These are phyloP conservation scores for Lagopus leucura DNA, from an alignment of 2,113 vertebrate species.

Conservation along the genomic window DNA sequence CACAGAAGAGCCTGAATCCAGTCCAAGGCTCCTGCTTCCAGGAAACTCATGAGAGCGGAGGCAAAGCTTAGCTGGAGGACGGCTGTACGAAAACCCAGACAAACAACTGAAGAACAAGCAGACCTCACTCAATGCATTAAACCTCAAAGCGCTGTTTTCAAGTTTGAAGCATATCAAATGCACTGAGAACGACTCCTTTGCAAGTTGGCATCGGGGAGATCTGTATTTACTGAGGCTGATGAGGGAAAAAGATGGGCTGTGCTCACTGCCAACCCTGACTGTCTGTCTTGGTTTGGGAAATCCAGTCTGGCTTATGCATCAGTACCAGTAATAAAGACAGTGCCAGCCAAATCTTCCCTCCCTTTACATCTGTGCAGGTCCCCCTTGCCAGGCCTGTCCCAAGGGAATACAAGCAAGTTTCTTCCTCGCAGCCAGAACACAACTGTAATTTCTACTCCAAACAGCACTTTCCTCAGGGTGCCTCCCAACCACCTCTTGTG, in stretches of 20 bases:
- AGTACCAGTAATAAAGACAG: constrained; percentile 36
- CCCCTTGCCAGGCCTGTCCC: constrained; percentile 20
- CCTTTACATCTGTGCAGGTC: constrained; percentile 45
- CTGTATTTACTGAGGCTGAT: constrained; percentile 55
- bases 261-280: constrained; percentile 38
- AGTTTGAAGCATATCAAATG: neutral
- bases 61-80: neutral
- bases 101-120: neutral
- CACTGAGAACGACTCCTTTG: constrained; percentile 29
- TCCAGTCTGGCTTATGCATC: constrained; percentile 48
- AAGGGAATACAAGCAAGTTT: neutral
- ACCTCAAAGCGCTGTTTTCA: neutral
- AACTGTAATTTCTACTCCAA: neutral
- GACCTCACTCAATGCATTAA: neutral
- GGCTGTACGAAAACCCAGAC: neutral
- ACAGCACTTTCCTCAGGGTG: neutral
- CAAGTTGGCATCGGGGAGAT: constrained; percentile 45
- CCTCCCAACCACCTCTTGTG: neutral
- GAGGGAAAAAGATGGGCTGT: constrained; percentile 59
- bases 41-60: neutral
- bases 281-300: constrained; percentile 58
- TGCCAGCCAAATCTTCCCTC: constrained; percentile 36
- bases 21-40: neutral
- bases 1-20: neutral
- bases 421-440: neutral